These are phyloP conservation scores for Leucozona laternaria DNA, from an alignment of 2,888 invertebrate species.

Conservation along the genomic window DNA sequence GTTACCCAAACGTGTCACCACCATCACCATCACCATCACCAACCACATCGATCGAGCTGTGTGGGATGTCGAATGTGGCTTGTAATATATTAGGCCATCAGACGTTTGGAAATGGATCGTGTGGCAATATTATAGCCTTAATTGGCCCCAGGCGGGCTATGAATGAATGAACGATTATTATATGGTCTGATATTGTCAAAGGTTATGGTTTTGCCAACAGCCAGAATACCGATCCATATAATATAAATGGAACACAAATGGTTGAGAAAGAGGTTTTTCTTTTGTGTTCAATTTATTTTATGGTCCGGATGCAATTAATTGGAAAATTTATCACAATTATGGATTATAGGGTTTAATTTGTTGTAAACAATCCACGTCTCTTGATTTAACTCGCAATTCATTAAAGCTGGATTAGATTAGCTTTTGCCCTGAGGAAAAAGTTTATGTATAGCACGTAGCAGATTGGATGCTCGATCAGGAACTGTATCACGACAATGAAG, in stretches of 20 bases:
- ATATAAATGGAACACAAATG: not conserved
- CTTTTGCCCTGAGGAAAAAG: too few species aligned
- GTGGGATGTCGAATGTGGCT: conserved; percentile 56
- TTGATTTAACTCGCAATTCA: not conserved
- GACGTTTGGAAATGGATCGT: conserved; percentile 62
- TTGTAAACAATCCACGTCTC: not conserved
- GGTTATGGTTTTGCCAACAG: conserved; percentile 45
- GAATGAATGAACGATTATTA: conserved; percentile 51
- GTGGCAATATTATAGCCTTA: conserved; percentile 60
- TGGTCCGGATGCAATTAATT: conserved; percentile 27
- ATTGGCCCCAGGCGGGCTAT: conserved; percentile 58
- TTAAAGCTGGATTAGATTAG: too few species aligned
- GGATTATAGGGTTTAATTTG: conserved; percentile 5
- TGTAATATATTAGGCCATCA: conserved; percentile 26
- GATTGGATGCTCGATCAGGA: too few species aligned
- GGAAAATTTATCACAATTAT: conserved; percentile 57
- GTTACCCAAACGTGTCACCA: conserved; percentile 26
- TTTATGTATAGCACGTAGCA: too few species aligned
- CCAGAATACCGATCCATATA: not conserved
- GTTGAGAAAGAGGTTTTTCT: conserved; percentile 27
- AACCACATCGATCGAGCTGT: conserved; percentile 1
- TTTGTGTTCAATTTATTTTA: not conserved
- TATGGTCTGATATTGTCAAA: conserved; percentile 66
- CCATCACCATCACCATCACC: too few species aligned
- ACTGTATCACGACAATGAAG: too few species aligned